These are phyloP conservation scores for Stomorhina lunata DNA, from an alignment of 2,888 invertebrate species.

Conservation along the genomic window DNA sequence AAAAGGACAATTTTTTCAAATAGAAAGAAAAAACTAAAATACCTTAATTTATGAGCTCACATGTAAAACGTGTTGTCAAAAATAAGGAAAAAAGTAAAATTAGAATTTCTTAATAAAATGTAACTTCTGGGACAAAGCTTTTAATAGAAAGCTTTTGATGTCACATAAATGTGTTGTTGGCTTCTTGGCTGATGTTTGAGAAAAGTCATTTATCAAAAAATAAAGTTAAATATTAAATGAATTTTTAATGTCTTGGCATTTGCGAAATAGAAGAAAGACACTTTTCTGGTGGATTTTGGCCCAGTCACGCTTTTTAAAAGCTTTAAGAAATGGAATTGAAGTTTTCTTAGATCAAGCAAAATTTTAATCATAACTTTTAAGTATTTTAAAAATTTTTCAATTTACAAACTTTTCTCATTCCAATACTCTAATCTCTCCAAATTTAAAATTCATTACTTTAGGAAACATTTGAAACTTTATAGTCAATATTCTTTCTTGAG, in stretches of 20 bases:
- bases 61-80: not conserved
- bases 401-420: too few relatives aligned
- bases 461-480: too few relatives aligned
- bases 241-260: constrained; percentile 19
- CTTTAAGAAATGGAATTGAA: not conserved
- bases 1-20: not conserved
- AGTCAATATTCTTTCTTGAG: too few relatives aligned
- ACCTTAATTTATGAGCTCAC: constrained; percentile 6
- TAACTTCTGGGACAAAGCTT: too few relatives aligned
- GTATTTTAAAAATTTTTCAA: too few relatives aligned
- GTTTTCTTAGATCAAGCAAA: too few relatives aligned
- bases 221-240: not conserved
- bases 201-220: constrained; percentile 42
- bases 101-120: too few relatives aligned
- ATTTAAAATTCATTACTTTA: too few relatives aligned
- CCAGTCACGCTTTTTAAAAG: constrained; percentile 43
- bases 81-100: too few relatives aligned
- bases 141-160: not conserved
- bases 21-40: not conserved
- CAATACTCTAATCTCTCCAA: too few relatives aligned
- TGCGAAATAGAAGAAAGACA: too few relatives aligned
- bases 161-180: not conserved
- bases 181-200: not conserved
- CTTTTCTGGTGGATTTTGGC: not conserved
- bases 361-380: too few relatives aligned